Base-by-base conservation (phyloP, 1,140 invertebrate species). In the Pseudoatta argentina region DNA sequence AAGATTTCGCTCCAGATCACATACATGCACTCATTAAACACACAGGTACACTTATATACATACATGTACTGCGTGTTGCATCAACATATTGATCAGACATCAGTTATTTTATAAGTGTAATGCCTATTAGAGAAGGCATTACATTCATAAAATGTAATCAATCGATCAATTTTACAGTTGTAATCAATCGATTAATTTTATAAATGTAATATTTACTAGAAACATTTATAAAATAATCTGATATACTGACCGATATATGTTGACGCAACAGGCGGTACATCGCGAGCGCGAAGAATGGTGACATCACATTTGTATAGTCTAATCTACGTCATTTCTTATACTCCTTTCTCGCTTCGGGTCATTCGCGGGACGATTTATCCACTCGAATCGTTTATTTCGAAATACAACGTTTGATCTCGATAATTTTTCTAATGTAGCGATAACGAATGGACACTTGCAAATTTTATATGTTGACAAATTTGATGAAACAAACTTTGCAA, bases 311-410 rank as follows among this genome's bases (percentile, higher is more conserved):
- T 83, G 48, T 77, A 67, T 55, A 61, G 51, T 24, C 21, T 55
- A 34, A 51, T 71, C 27, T 39, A 72, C 34, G 21, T 87, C 73
- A 61, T 75, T 61, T 69, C 73, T 86, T 48, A 63, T 88, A 71
- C 71, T 77, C 81, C 88, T 82, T 88, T 89, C 78, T 89, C 87
- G 63, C 63, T 86, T 89, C 57, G 59, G 71, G 44, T 71, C 69
- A 27, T 88, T 75, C 72, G 87, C 86, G 69, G 59, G 21, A 83
- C 48, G 44, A 61, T 85, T 77, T 77, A 63, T 85, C 27, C 21
- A 77, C 21, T 85, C 30, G 63, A 85, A 66, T 48, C 82, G 73
- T 55, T 85, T 85, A 64, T 66, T 78, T 78, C 34, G 48, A 85
- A 78, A 39, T 64, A 77, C 39, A 3, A 44, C 10, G 39, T 88